Evolutionary conservation across 2,113 vertebrate genomes (phyloP).

Genomic region (Hippocampus guttulatus): DNA sequence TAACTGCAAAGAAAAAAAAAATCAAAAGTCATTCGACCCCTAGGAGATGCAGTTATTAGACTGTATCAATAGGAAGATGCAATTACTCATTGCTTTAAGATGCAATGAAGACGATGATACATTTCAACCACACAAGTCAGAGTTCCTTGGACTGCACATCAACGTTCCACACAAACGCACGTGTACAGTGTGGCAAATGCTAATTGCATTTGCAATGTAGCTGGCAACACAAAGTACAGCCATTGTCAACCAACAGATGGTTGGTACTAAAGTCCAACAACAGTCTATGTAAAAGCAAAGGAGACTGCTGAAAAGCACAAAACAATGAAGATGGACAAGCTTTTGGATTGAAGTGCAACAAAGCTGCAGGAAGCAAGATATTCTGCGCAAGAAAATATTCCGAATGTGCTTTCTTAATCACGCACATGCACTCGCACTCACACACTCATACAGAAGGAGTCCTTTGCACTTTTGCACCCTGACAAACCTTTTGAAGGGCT

Average conservation of each 20-base stretch:
- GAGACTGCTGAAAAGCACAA: slow-evolving; percentile 51
- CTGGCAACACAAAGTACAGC: slow-evolving; percentile 59
- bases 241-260: slow-evolving; percentile 44
- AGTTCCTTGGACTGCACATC: slow-evolving; percentile 16
- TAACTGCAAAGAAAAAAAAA: no score
- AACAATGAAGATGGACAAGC: slow-evolving; percentile 52
- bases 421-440: neutral
- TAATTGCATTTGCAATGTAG: slow-evolving; percentile 65
- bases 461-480: slow-evolving; percentile 17
- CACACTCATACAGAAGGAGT: neutral
- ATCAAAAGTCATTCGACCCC: no score
- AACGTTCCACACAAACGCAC: slow-evolving; percentile 39
- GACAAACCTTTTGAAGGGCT: slow-evolving; percentile 63
- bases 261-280: slow-evolving; percentile 44
- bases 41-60: neutral
- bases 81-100: slow-evolving; percentile 25
- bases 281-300: slow-evolving; percentile 47
- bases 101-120: slow-evolving; percentile 54
- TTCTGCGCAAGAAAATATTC: slow-evolving; percentile 4
- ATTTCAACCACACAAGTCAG: slow-evolving; percentile 33
- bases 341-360: slow-evolving; percentile 33
- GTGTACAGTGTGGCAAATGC: slow-evolving; percentile 35
- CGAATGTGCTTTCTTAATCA: neutral
- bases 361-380: slow-evolving; percentile 39
- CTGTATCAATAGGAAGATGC: slow-evolving; percentile 61